phyloP scores from a whole-genome alignment of 2,113 vertebrate species.

The Loxodonta africana region DNA sequence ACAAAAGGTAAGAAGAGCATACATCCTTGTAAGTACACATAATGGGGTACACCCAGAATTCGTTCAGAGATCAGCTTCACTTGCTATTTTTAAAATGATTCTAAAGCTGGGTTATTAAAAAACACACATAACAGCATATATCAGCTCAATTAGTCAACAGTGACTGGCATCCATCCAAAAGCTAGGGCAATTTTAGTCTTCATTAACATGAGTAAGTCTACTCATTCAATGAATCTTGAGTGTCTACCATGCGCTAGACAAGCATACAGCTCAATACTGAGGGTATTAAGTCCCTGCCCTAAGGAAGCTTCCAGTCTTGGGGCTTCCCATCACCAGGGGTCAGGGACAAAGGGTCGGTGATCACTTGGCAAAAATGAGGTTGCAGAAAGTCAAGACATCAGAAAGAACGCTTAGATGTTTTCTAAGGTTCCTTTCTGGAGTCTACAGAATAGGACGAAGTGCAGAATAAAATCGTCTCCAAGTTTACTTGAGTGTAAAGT shows the following conservation, averaged over 20 bases:
- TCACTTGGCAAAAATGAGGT: neutral
- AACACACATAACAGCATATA: neutral
- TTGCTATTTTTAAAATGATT: conserved; percentile 32
- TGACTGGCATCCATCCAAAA: neutral
- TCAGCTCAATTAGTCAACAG: neutral
- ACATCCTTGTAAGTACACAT: neutral
- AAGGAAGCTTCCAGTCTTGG: neutral
- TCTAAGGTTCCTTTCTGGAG: neutral
- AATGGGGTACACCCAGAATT: neutral
- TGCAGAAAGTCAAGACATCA: neutral
- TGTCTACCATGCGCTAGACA: neutral
- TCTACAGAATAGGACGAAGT: neutral
- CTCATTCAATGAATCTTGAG: neutral
- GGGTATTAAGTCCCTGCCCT: neutral
- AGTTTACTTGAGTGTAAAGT: neutral
- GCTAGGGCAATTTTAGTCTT: neutral
- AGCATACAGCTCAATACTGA: neutral
- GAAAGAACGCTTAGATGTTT: neutral
- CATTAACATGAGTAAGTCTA: neutral
- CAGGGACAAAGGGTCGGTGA: neutral
- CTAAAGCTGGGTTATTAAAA: neutral
- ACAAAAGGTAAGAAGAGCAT: neutral
- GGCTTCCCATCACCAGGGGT: neutral
- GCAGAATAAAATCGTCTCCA: neutral
- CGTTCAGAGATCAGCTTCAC: conserved; percentile 18